These are phyloP conservation scores for Botrylloides violaceus DNA, from an alignment of 23 tunicate species.

Conservation along the genomic window DNA sequence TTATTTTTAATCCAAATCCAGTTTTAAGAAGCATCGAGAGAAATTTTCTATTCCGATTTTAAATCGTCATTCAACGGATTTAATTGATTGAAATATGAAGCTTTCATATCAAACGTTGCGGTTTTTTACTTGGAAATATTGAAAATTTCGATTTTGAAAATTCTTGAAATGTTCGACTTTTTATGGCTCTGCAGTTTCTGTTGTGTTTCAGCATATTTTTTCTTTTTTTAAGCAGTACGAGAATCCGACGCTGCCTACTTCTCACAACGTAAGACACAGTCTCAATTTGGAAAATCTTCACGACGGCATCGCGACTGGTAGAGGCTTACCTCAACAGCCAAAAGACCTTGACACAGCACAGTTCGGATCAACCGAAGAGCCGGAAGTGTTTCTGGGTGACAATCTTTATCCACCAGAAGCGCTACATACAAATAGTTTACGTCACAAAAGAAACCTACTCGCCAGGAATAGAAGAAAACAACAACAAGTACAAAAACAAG, in stretches of 20 bases:
- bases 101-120: too few species aligned
- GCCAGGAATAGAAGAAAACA: slow-evolving; percentile 7
- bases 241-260: slow-evolving; percentile 57
- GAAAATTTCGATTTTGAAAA: too few species aligned
- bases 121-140: too few species aligned
- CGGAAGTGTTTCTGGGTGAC: slow-evolving; percentile 39
- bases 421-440: neutral
- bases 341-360: neutral
- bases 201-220: neutral
- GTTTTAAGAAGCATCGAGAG: too few species aligned
- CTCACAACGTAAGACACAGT: slow-evolving; percentile 76
- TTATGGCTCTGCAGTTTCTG: too few species aligned
- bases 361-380: neutral
- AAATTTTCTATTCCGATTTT: too few species aligned
- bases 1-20: too few species aligned
- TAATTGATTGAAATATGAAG: too few species aligned
- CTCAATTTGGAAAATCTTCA: slow-evolving; percentile 75
- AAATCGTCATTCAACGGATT: too few species aligned
- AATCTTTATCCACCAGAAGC: slow-evolving; percentile 29
- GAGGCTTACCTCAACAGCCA: neutral
- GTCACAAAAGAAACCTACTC: slow-evolving; percentile 2
- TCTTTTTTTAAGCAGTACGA: slow-evolving; percentile 44
- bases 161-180: too few species aligned
- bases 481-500: neutral
- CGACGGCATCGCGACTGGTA: slow-evolving; percentile 8